These are phyloP conservation scores for Sthenelais limicola DNA, from an alignment of 2,888 invertebrate species.

Conservation along the genomic window DNA sequence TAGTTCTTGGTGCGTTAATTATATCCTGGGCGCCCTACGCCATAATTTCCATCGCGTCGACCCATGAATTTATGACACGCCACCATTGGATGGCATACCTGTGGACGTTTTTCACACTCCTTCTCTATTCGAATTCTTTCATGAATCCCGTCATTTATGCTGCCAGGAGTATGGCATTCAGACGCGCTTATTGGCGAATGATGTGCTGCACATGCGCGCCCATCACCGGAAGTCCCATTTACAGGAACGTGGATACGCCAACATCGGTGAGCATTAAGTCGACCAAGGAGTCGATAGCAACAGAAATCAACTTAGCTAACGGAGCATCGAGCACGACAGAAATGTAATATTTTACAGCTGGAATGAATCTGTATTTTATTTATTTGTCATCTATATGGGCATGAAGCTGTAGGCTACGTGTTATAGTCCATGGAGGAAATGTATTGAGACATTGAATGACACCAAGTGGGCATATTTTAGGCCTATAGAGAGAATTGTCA, in stretches of 20 bases:
- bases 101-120: not conserved
- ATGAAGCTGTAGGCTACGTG: too few species aligned
- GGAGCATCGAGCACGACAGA: constrained; percentile 13
- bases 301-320: not conserved
- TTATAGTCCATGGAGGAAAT: too few species aligned
- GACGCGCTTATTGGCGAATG: constrained; percentile 15
- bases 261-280: constrained; percentile 11
- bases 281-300: constrained; percentile 10
- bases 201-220: not conserved
- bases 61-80: not conserved
- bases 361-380: too few species aligned
- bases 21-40: constrained; percentile 33
- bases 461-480: too few species aligned
- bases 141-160: constrained; percentile 32
- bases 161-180: not conserved
- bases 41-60: not conserved
- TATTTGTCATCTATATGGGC: too few species aligned
- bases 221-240: not conserved
- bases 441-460: too few species aligned
- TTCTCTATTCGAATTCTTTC: constrained; percentile 26
- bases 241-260: constrained; percentile 12
- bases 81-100: not conserved
- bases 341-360: constrained; percentile 7
- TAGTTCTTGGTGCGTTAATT: constrained; percentile 14
- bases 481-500: too few species aligned